These are phyloP conservation scores for Galerucella nymphaeae DNA, from an alignment of 2,888 invertebrate genomes.

Conservation along the genomic window DNA sequence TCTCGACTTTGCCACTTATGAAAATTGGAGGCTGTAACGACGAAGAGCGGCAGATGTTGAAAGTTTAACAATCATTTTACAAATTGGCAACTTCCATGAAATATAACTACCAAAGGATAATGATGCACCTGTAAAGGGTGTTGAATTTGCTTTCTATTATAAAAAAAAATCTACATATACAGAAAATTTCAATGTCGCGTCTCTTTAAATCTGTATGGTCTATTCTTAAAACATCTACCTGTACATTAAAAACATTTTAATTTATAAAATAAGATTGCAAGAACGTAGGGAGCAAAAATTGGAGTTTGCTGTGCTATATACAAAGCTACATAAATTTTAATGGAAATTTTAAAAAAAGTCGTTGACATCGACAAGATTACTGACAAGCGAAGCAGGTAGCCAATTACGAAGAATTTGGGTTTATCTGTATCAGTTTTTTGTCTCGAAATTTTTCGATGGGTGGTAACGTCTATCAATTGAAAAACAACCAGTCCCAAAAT, in stretches of 20 bases:
- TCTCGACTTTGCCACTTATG: conserved; percentile 12
- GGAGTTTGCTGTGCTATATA: too few species aligned
- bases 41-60: conserved; percentile 9
- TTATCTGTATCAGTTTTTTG: background rate
- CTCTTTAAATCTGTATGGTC: too few species aligned
- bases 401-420: background rate
- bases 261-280: too few species aligned
- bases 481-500: background rate
- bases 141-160: background rate
- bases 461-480: too few species aligned
- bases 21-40: conserved; percentile 24
- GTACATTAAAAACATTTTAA: too few species aligned
- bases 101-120: conserved; percentile 6
- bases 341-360: too few species aligned
- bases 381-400: background rate
- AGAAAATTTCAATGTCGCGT: too few species aligned
- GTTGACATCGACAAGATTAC: too few species aligned
- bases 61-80: conserved; percentile 21
- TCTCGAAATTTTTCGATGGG: background rate
- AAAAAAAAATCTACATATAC: too few species aligned
- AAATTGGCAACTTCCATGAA: conserved; percentile 19
- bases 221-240: too few species aligned
- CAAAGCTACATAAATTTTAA: too few species aligned
- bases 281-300: too few species aligned
- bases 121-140: background rate